Conservation (phyloP, 2,888 invertebrate species). For the Saturnia pavonia region DNA sequence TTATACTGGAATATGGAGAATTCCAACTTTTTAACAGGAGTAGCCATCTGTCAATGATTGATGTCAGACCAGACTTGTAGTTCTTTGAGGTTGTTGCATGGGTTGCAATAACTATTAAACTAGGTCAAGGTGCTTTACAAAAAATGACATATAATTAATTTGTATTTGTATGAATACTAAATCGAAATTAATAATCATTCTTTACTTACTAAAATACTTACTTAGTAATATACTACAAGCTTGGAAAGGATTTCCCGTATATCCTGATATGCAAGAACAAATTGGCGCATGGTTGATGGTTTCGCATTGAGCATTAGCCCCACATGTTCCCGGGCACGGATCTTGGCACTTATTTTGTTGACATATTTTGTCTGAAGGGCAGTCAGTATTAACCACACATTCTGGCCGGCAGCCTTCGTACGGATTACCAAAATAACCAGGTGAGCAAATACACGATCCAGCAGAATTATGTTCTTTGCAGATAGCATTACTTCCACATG, state of each 20-base stretch:
- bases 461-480: conserved; percentile 86
- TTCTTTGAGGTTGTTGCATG: not conserved
- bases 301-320: conserved; percentile 86
- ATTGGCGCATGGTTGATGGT: conserved; percentile 87
- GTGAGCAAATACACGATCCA: conserved; percentile 86
- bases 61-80: not conserved
- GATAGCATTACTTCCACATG: conserved; percentile 88
- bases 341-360: conserved; percentile 88
- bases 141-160: no score
- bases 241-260: conserved; percentile 83
- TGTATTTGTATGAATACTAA: not conserved
- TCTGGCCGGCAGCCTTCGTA: conserved; percentile 88
- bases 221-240: conserved; percentile 58
- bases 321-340: conserved; percentile 90
- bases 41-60: not conserved
- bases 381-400: conserved; percentile 88
- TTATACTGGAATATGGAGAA: not conserved
- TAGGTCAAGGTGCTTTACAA: no score
- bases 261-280: conserved; percentile 85
- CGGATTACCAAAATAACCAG: conserved; percentile 84
- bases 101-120: no score
- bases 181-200: not conserved
- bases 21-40: not conserved
- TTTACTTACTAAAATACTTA: conserved; percentile 39
- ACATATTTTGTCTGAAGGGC: conserved; percentile 87